Evolutionary conservation across 2,888 invertebrate genomes (phyloP).

Genomic region (Tenthredo notha): DNA sequence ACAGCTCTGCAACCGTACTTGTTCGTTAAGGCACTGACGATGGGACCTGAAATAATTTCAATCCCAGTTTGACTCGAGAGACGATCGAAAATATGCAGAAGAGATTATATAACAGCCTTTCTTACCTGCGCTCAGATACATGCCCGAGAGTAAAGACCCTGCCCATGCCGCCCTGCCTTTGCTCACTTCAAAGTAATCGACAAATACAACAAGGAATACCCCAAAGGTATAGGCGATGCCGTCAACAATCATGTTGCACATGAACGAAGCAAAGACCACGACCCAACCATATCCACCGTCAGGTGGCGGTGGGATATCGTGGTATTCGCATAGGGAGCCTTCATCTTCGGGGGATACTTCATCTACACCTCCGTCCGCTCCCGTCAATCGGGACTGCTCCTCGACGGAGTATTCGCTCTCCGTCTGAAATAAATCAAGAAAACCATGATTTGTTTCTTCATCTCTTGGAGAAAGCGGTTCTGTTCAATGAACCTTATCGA

Average conservation of each 20-base stretch:
- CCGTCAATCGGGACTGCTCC: conserved; percentile 89
- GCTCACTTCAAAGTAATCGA: conserved; percentile 90
- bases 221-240: conserved; percentile 99
- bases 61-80: neutral
- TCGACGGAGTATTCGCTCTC: conserved; percentile 93
- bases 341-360: conserved; percentile 81
- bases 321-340: conserved; percentile 84
- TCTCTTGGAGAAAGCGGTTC: neutral
- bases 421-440: conserved; percentile 82
- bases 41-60: conserved; percentile 84
- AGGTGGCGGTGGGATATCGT: conserved; percentile 91
- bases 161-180: conserved; percentile 96
- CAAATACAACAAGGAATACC: conserved; percentile 91
- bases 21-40: conserved; percentile 97
- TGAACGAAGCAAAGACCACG: conserved; percentile 96
- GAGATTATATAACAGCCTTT: neutral
- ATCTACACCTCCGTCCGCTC: conserved; percentile 83
- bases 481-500: neutral
- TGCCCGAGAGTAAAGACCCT: conserved; percentile 96
- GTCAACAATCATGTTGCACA: conserved; percentile 99
- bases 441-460: neutral
- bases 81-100: neutral
- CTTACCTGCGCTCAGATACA: conserved; percentile 94
- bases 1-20: conserved; percentile 97
- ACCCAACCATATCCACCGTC: conserved; percentile 97